Evolutionary conservation across 1,140 invertebrate genomes (phyloP).

Genomic region (Dendroctonus ponderosae): DNA sequence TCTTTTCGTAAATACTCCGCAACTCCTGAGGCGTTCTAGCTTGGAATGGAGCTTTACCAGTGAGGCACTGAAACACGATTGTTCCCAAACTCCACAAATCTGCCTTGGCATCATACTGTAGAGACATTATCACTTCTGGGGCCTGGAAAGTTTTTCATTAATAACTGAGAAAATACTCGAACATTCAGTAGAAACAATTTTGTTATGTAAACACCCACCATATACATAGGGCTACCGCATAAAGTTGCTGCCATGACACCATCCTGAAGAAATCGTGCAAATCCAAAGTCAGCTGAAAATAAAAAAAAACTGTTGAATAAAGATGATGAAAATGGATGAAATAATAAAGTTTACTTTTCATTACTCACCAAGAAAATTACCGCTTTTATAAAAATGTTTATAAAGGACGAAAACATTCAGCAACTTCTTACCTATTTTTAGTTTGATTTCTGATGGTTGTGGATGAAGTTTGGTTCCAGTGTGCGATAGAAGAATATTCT

Average conservation of each 20-base stretch:
- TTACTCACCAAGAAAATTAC: not conserved
- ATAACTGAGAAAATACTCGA: not conserved
- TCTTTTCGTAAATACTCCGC: slow-evolving; percentile 96
- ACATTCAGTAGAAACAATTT: not conserved
- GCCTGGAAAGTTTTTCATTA: slow-evolving; percentile 60
- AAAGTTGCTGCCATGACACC: slow-evolving; percentile 99
- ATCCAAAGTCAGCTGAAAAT: slow-evolving; percentile 95
- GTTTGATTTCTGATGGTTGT: slow-evolving; percentile 83
- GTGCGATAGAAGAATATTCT: slow-evolving; percentile 92
- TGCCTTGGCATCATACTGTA: slow-evolving; percentile 98
- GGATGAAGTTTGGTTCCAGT: slow-evolving; percentile 73
- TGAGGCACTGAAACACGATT: slow-evolving; percentile 98
- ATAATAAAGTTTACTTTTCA: no score
- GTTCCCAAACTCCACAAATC: slow-evolving; percentile 99
- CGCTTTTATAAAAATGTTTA: not conserved
- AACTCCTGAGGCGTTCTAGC: slow-evolving; percentile 97
- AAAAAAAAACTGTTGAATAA: slow-evolving; percentile 1
- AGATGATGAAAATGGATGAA: no score
- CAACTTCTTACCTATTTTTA: slow-evolving; percentile 82
- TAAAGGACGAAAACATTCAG: not conserved
- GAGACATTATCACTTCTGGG: slow-evolving; percentile 99
- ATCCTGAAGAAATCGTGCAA: slow-evolving; percentile 96
- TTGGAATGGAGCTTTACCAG: slow-evolving; percentile 97
- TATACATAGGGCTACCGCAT: slow-evolving; percentile 99
- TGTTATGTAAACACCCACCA: slow-evolving; percentile 64